A percentile compares a stretch with the other conserved stretches of the same genome.
Conservation (phyloP, 2,797 vertebrate genomes). For the Rhodeus uyekii region DNA sequence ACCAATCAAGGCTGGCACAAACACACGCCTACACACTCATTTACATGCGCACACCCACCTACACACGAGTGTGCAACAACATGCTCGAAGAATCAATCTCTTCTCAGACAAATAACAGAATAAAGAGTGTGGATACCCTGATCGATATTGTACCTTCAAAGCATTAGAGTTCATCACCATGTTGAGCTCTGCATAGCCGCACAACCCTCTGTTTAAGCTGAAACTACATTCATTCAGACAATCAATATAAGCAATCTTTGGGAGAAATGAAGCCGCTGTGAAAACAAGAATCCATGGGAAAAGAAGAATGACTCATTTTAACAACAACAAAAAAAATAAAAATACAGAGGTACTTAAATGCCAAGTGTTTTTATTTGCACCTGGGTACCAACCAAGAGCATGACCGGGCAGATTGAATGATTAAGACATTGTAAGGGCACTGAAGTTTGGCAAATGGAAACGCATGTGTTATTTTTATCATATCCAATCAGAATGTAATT, state of each 20-base stretch:
- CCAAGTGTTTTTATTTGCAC: constrained; percentile 53
- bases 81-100: constrained; percentile 74
- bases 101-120: constrained; percentile 77
- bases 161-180: constrained; percentile 80
- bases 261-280: constrained; percentile 75
- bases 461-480: background rate
- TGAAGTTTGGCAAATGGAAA: background rate
- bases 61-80: constrained; percentile 57
- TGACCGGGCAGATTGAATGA: background rate
- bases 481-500: background rate
- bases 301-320: constrained; percentile 63
- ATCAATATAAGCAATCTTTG: constrained; percentile 83
- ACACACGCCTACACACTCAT: constrained; percentile 57
- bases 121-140: constrained; percentile 77
- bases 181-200: constrained; percentile 75
- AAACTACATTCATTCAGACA: constrained; percentile 79
- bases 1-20: constrained; percentile 59
- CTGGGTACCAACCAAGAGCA: background rate
- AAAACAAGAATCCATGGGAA: constrained; percentile 66
- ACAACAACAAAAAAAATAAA: constrained; percentile 64
- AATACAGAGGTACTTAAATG: constrained; percentile 69
- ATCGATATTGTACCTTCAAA: constrained; percentile 78
- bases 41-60: constrained; percentile 43
- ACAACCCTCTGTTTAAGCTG: constrained; percentile 76
- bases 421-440: background rate